phyloP scores from a whole-genome alignment of 37 sponge, comb jelly and placozoan genomes.

The Eunapius fragilis region DNA sequence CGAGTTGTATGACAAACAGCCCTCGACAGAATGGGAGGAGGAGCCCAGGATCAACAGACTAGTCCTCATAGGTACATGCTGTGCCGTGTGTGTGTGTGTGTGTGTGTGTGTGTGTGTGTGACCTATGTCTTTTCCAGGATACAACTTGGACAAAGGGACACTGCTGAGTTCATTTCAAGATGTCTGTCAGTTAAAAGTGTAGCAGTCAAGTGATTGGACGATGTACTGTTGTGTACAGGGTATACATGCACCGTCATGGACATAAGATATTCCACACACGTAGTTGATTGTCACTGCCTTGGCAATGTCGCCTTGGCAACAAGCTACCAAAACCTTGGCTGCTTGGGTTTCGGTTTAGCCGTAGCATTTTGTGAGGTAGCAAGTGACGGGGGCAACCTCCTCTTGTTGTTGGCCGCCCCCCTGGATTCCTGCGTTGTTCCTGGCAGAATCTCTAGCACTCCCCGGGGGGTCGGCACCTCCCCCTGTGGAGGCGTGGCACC shows the following conservation, averaged over 20 bases:
- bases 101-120: constrained; percentile 2
- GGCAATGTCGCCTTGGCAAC: background rate
- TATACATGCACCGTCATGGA: background rate
- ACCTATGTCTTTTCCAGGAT: constrained; percentile 35
- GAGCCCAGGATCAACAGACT: constrained; percentile 57
- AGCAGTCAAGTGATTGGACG: background rate
- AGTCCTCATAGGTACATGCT: constrained; percentile 78
- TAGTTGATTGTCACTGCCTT: background rate
- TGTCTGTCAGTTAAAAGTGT: constrained; percentile 10
- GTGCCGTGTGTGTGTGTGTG: too few species aligned
- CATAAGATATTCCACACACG: background rate
- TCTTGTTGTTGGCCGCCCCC: background rate
- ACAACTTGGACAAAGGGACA: constrained; percentile 40
- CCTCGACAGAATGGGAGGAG: constrained; percentile 57
- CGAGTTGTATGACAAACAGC: constrained; percentile 76
- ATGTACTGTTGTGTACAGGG: too few species aligned
- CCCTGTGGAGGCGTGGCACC: background rate
- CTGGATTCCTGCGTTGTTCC: background rate
- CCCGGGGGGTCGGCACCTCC: background rate
- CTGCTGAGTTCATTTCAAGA: constrained; percentile 47
- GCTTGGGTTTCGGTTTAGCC: background rate
- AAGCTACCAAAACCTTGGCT: background rate
- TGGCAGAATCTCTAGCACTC: background rate
- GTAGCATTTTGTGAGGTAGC: background rate
- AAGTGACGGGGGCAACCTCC: background rate